Percentiles rank a stretch among this genome's conserved stretches.
Evolutionary conservation across 2,113 vertebrate genomes (phyloP).

Genomic region (Nematolebias whitei): DNA sequence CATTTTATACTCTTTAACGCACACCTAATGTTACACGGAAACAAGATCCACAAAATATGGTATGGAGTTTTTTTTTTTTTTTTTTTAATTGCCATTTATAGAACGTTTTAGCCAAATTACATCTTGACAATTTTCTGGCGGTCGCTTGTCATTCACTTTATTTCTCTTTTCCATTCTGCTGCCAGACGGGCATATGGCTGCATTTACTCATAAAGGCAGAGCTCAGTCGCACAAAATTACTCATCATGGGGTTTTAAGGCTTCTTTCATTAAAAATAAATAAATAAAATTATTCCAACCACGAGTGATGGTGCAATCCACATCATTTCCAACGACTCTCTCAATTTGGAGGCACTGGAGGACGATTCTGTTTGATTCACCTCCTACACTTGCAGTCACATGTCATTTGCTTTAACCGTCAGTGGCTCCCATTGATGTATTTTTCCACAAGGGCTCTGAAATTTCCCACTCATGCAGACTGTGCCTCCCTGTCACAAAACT

Average conservation of each 20-base stretch:
- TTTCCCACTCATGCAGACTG: slow-evolving; percentile 15
- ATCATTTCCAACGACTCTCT: slow-evolving; percentile 57
- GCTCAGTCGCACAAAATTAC: slow-evolving; percentile 70
- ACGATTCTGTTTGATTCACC: slow-evolving; percentile 56
- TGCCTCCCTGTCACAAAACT: slow-evolving; percentile 15
- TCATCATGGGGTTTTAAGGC: slow-evolving; percentile 65
- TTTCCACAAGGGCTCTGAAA: slow-evolving; percentile 43
- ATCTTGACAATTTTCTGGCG: slow-evolving; percentile 61
- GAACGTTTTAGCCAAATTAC: slow-evolving; percentile 51
- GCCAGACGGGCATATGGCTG: slow-evolving; percentile 72
- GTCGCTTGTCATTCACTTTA: slow-evolving; percentile 67
- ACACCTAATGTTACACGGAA: slow-evolving; percentile 11
- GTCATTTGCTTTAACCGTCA: slow-evolving; percentile 53
- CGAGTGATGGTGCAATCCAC: slow-evolving; percentile 60
- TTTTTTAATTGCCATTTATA: slow-evolving; percentile 30
- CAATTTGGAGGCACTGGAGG: slow-evolving; percentile 44
- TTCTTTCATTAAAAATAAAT: slow-evolving; percentile 37
- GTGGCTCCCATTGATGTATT: slow-evolving; percentile 47
- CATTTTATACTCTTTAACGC: slow-evolving; percentile 11
- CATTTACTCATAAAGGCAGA: slow-evolving; percentile 72
- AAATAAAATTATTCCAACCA: slow-evolving; percentile 54
- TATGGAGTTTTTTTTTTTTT: slow-evolving; percentile 46
- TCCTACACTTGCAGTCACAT: slow-evolving; percentile 59
- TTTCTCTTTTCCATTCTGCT: slow-evolving; percentile 52
- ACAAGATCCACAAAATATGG: slow-evolving; percentile 23